phyloP scores from a whole-genome alignment of 2,888 invertebrate genomes.

The Pyrrhia umbra region DNA sequence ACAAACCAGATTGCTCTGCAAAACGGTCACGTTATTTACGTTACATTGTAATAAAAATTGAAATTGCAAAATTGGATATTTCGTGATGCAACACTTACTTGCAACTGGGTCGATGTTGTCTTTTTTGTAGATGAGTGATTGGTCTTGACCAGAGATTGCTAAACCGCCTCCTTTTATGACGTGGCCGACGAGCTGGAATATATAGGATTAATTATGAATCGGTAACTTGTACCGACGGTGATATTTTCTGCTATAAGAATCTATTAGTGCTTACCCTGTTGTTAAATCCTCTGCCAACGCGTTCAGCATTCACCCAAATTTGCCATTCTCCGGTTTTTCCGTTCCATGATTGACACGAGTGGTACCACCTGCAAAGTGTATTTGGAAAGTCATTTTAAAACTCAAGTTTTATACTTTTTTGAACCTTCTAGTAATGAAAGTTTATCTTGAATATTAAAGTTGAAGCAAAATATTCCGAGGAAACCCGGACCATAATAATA shows the following conservation, averaged over 20 bases:
- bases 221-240: not conserved
- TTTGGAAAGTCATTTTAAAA: not conserved
- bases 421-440: too few relatives aligned
- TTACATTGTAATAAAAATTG: conserved; percentile 7
- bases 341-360: conserved; percentile 96
- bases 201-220: conserved; percentile 20
- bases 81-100: conserved; percentile 71
- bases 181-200: conserved; percentile 93
- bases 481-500: too few relatives aligned
- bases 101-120: conserved; percentile 73
- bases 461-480: too few relatives aligned
- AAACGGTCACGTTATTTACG: conserved; percentile 33
- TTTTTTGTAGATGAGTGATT: conserved; percentile 84
- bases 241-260: not conserved
- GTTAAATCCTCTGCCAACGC: conserved; percentile 96
- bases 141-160: conserved; percentile 94
- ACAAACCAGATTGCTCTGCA: conserved; percentile 91
- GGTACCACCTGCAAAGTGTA: conserved; percentile 92
- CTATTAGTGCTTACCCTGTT: conserved; percentile 92
- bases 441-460: too few relatives aligned
- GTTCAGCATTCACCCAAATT: conserved; percentile 96
- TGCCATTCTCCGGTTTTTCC: conserved; percentile 97
- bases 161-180: conserved; percentile 94
- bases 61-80: conserved; percentile 14
- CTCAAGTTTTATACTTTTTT: too few relatives aligned